Evolutionary conservation across 2,797 vertebrate species (phyloP), one percentile per base, ranked within the genome.

Genomic region (Siniperca obscura): DNA sequence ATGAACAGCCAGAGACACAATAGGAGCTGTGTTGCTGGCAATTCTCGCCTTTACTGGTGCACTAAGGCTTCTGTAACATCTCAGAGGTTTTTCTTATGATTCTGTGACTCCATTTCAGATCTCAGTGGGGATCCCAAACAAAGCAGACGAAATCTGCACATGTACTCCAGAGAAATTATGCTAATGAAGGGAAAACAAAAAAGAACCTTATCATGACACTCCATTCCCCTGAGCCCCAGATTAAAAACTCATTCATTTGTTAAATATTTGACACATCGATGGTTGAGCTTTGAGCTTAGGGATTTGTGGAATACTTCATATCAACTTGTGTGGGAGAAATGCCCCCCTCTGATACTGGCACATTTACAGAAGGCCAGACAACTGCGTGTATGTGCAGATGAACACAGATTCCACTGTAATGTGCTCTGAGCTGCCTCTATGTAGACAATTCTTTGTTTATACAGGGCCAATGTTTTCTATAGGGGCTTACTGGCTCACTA

Each of bases 161-260:
- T 88, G 91, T 93, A 95, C 95, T 95, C 93, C 90, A 93, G 94
- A 95, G 94, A 95, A 95, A 94, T 95, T 94, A 95, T 95, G 93
- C 89, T 91, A 95, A 95, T 94, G 87, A 90, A 65, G 86, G 61
- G 71, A 91, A 94, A 95, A 94, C 89, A 93, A 92, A 90, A 91
- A 89, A 88, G 86, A 93, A 91, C 91, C 93, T 95, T 95, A 95
- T 96, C 94, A 82, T 93, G 91, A 90, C 85, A 89, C 85, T 93
- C 91, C 91, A 91, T 93, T 95, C 95, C 95, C 94, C 89, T 90
- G 94, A 95, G 94, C 92, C 84, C 82, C 91, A 94, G 95, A 96
- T 96, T 95, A 96, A 94, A 94, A 95, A 95, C 95, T 93, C 94
- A 95, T 94, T 95, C 93, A 95, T 96, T 95, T 95, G 93, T 95